Percentiles rank a stretch among this genome's conserved stretches.
phyloP scores from a whole-genome alignment of 1,140 invertebrate species.

The Kradibia gibbosae region DNA sequence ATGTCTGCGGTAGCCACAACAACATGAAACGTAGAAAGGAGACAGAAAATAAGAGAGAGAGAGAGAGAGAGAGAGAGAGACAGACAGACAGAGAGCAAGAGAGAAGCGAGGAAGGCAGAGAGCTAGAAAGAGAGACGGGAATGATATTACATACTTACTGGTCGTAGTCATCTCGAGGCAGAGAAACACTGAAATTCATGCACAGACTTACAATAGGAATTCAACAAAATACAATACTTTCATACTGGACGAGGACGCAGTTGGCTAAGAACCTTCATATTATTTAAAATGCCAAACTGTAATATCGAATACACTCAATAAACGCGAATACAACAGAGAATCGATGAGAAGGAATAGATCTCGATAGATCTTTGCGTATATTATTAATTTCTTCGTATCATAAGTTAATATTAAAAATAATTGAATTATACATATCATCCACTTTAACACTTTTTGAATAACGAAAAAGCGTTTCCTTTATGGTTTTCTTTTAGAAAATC shows the following conservation, averaged over 20 bases:
- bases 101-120: not conserved
- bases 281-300: not conserved
- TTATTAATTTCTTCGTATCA: not conserved
- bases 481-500: too few species aligned
- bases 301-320: not conserved
- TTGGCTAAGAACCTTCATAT: not conserved
- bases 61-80: not conserved
- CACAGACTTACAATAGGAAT: not conserved
- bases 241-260: not conserved
- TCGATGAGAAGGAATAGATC: not conserved
- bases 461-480: too few species aligned
- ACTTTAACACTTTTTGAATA: too few species aligned
- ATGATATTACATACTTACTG: conserved; percentile 16
- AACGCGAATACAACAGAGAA: not conserved
- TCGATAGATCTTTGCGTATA: not conserved
- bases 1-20: not conserved
- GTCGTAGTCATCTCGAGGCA: not conserved
- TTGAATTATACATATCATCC: too few species aligned
- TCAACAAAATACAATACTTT: not conserved
- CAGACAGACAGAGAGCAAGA: not conserved
- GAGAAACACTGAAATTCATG: not conserved
- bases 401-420: not conserved
- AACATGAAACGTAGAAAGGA: not conserved
- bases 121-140: not conserved
- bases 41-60: not conserved